A percentile compares a stretch with the other conserved stretches of the same genome.
These are phyloP conservation scores for Corynorhinus townsendii DNA, from an alignment of 2,113 vertebrate species.

Conservation along the genomic window DNA sequence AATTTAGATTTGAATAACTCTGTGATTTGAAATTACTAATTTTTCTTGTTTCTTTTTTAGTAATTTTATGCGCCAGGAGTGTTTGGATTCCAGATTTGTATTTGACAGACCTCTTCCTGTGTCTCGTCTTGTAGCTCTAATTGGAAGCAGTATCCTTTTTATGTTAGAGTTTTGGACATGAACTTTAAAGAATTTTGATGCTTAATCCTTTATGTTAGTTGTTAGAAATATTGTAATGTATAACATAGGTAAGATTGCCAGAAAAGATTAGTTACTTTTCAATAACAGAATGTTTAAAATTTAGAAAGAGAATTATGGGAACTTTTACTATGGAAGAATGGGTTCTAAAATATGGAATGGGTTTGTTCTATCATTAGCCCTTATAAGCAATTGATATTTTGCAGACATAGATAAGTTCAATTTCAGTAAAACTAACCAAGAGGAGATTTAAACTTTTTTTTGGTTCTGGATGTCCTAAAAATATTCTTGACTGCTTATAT, in stretches of 20 bases:
- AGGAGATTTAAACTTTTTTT: slow-evolving; percentile 29
- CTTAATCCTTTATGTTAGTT: slow-evolving; percentile 9
- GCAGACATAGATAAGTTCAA: background rate
- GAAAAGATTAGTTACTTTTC: background rate
- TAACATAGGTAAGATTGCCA: background rate
- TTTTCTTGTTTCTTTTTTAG: slow-evolving; percentile 70
- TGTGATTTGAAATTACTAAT: slow-evolving; percentile 33
- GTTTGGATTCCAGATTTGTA: slow-evolving; percentile 98
- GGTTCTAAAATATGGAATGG: background rate
- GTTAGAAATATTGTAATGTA: background rate
- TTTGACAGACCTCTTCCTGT: slow-evolving; percentile 96
- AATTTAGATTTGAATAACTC: slow-evolving; percentile 2
- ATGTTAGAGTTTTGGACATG: background rate
- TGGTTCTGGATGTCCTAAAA: background rate
- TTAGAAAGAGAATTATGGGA: background rate
- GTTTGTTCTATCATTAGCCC: background rate
- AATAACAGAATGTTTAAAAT: background rate
- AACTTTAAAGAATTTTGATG: slow-evolving; percentile 31
- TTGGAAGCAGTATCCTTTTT: slow-evolving; percentile 99
- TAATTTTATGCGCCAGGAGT: slow-evolving; percentile 99
- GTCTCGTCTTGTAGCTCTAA: slow-evolving; percentile 93
- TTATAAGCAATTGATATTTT: slow-evolving; percentile 23
- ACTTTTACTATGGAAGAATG: background rate
- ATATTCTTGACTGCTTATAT: background rate
- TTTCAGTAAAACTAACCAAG: slow-evolving; percentile 15